Percentiles rank a stretch among this genome's conserved stretches.
Conservation (phyloP, 2,113 vertebrate genomes). For the Phaethon lepturus region DNA sequence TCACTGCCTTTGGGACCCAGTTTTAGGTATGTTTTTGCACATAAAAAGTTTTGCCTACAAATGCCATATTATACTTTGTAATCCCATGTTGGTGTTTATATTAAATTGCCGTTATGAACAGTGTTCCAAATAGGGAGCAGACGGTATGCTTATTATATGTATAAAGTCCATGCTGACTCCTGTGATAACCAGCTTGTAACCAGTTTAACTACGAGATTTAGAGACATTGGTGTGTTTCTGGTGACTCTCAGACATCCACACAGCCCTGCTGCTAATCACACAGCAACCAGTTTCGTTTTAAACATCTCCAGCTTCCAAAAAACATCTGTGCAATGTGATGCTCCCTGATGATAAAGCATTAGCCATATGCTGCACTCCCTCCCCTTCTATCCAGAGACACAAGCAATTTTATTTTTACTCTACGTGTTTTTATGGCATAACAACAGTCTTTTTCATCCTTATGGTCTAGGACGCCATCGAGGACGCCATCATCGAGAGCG, state of each 20-base stretch:
- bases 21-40: not conserved
- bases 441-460: not conserved
- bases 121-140: not conserved
- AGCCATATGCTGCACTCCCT: not conserved
- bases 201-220: not conserved
- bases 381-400: not conserved
- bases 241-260: not conserved
- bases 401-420: not conserved
- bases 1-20: not conserved
- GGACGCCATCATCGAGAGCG: rapidly evolving
- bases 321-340: not conserved
- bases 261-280: rapidly evolving
- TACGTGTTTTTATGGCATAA: not conserved
- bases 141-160: rapidly evolving
- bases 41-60: not conserved
- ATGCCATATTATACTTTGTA: rapidly evolving
- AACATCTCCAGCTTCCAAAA: not conserved
- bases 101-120: not conserved
- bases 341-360: not conserved
- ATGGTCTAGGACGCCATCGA: not conserved
- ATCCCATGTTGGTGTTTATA: not conserved
- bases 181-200: not conserved
- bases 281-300: not conserved
- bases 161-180: not conserved
- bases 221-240: not conserved